Conservation (phyloP, 2,113 vertebrate species). For the Sinocyclocheilus grahami region DNA sequence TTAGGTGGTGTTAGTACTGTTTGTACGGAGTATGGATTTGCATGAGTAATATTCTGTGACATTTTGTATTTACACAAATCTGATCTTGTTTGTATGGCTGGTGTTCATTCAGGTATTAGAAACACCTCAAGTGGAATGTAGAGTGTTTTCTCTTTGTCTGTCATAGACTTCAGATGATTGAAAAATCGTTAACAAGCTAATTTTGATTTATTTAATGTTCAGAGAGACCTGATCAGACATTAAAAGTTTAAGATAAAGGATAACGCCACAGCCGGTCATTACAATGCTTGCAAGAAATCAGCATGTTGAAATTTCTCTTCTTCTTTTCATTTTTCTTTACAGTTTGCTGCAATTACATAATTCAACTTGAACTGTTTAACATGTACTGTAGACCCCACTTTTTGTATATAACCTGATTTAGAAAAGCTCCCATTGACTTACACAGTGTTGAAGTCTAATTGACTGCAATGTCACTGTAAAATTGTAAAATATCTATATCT, state of each 20-base stretch:
- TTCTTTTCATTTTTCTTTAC: background rate
- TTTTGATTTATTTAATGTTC: background rate
- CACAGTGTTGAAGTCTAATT: too few relatives aligned
- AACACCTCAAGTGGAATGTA: background rate
- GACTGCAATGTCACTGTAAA: too few relatives aligned
- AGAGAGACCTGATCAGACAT: background rate
- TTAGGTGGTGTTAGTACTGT: background rate
- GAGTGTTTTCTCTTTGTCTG: background rate
- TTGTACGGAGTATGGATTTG: background rate
- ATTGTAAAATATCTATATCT: background rate
- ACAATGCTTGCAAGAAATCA: constrained; percentile 14
- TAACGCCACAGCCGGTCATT: background rate
- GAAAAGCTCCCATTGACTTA: too few relatives aligned
- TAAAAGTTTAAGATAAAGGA: background rate
- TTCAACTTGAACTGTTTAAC: background rate
- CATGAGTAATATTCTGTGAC: background rate
- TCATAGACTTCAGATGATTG: too few relatives aligned
- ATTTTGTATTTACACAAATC: background rate
- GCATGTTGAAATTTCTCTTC: background rate
- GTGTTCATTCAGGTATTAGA: background rate
- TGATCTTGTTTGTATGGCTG: background rate
- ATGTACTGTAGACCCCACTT: too few relatives aligned
- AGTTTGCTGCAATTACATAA: too few relatives aligned
- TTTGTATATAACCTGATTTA: too few relatives aligned
- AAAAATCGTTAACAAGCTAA: too few relatives aligned